Evolutionary conservation across 2,797 vertebrate species (phyloP).

Genomic region (Geotrypetes seraphini): DNA sequence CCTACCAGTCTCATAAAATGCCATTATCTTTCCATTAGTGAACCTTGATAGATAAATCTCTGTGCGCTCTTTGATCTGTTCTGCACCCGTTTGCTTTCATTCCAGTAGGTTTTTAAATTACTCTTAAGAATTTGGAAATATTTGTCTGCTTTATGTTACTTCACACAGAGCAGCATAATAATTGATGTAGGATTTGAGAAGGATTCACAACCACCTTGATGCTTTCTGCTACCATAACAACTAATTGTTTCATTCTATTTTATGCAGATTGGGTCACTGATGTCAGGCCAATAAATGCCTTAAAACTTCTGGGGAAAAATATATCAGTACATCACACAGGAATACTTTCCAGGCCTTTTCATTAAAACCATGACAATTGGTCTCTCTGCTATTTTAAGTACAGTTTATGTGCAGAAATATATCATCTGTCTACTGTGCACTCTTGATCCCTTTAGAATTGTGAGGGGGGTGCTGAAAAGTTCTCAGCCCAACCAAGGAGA

Average conservation of each 20-base stretch:
- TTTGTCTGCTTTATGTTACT: slow-evolving; percentile 29
- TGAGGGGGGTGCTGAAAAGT: too few relatives aligned
- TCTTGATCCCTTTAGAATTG: too few relatives aligned
- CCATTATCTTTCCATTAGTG: slow-evolving; percentile 45
- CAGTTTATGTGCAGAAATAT: too few relatives aligned
- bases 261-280: slow-evolving; percentile 45
- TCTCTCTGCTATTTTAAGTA: too few relatives aligned
- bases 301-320: slow-evolving; percentile 19
- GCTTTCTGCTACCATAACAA: slow-evolving; percentile 39
- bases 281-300: slow-evolving; percentile 20
- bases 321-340: slow-evolving; percentile 1
- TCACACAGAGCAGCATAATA: slow-evolving; percentile 12
- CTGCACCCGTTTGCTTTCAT: slow-evolving; percentile 30
- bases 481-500: too few relatives aligned
- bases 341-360: background rate
- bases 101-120: slow-evolving; percentile 32
- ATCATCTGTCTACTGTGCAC: too few relatives aligned
- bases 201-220: slow-evolving; percentile 11
- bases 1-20: slow-evolving; percentile 32
- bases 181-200: slow-evolving; percentile 8
- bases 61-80: slow-evolving; percentile 39
- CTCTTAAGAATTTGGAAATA: slow-evolving; percentile 33
- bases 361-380: background rate
- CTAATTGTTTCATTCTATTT: slow-evolving; percentile 35
- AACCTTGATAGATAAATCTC: slow-evolving; percentile 36